phyloP scores from a whole-genome alignment of 2,888 invertebrate genomes.

The Branchellion lobata region DNA sequence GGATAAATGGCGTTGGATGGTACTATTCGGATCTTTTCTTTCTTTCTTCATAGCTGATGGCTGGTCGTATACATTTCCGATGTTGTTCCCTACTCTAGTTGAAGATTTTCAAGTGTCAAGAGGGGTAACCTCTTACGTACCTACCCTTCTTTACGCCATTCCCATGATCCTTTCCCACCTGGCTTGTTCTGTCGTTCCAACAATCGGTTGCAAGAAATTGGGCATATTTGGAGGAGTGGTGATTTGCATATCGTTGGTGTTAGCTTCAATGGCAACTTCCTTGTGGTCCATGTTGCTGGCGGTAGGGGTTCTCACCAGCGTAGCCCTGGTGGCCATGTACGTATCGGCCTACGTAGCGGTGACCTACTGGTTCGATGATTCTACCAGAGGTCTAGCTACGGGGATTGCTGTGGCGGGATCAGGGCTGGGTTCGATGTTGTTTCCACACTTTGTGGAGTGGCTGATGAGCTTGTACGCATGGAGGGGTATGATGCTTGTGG shows the following conservation, averaged over 20 bases:
- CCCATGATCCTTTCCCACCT: constrained; percentile 52
- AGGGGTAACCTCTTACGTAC: constrained; percentile 52
- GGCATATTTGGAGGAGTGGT: constrained; percentile 51
- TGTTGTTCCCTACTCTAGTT: constrained; percentile 49
- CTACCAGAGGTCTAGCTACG: constrained; percentile 51
- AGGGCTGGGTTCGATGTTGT: constrained; percentile 53
- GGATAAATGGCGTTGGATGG: constrained; percentile 51
- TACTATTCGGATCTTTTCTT: constrained; percentile 51
- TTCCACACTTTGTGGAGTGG: constrained; percentile 52
- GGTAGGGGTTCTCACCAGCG: constrained; percentile 50
- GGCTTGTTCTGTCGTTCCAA: constrained; percentile 50
- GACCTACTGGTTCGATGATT: constrained; percentile 52
- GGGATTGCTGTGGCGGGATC: constrained; percentile 55
- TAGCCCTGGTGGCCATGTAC: constrained; percentile 52
- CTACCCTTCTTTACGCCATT: constrained; percentile 52
- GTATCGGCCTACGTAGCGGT: constrained; percentile 51
- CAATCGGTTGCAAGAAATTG: constrained; percentile 49
- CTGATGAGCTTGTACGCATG: constrained; percentile 52
- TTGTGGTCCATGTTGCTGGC: constrained; percentile 47
- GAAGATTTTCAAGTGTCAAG: constrained; percentile 50
- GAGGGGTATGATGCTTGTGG: constrained; percentile 53
- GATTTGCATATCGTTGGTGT: constrained; percentile 46
- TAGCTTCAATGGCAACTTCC: constrained; percentile 48
- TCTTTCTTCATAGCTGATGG: constrained; percentile 53
- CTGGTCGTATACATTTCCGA: constrained; percentile 52